Base-by-base conservation (phyloP, 2,113 vertebrate genomes). In the Cyanistes caeruleus region DNA sequence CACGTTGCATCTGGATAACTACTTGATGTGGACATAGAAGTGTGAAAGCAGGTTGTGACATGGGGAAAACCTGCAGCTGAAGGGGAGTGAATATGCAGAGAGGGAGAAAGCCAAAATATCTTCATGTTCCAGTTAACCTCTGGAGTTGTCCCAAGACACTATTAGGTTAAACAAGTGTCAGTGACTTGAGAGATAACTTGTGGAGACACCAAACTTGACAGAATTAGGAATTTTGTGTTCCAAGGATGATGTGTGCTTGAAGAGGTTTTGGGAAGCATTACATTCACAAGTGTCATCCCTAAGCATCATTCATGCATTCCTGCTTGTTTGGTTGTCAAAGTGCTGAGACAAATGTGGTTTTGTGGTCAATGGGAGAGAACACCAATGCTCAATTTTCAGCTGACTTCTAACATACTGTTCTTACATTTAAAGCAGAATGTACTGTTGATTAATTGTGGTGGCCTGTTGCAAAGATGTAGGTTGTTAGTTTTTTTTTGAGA, bases 181-280 rank as follows among this genome's bases (percentile, higher is more conserved):
- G 85, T 95, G 90, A 94, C 79, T 97, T 97, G 95, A 88, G 87
- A 96, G 56, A 67, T 82, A 96, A 97, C 81, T 87, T 37, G 15
- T 46, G 75, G 80, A 95, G 87, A 79, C 74, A 78, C 58, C 33
- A 92, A 93, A 95, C 85, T 86, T 84, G 62, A 94, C 79, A 91
- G 88, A 97, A 95, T 91, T 83, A 95, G 87, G 84, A 79, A 94
- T n/a, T 95, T 48, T 22, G 5, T 81, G 63, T 87, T 95, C 52
- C 85, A 96, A 94, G 95, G 91, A 69, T 95, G 78, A 72, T 10
- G 7, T 46, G 87, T 76, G 92, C 80, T 97, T 95, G 86, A 83
- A 59, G 27, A 82, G 87, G 72, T 93, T 89, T 91, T 77, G 35
- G 72, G 76, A 87, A 95, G 43, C 25, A n/a, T 63, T 84, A 51